A percentile compares a stretch with the other conserved stretches of the same genome.
phyloP scores from a whole-genome alignment of 2,113 vertebrate species.

The Conger conger region DNA sequence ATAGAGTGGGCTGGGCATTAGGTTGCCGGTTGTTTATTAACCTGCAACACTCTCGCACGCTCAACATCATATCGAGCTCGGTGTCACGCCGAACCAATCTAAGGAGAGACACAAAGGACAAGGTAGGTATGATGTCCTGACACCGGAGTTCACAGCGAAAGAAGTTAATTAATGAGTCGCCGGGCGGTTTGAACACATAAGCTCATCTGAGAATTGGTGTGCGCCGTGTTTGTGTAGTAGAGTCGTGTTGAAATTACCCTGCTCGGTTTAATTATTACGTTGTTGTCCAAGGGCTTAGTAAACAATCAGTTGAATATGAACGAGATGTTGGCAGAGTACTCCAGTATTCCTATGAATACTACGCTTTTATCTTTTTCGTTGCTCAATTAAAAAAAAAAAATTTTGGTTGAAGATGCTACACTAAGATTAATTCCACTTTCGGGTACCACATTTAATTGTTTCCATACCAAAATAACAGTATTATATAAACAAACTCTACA shows the following conservation, averaged over 20 bases:
- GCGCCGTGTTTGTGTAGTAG: background rate
- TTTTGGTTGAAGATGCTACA: background rate
- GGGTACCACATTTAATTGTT: background rate
- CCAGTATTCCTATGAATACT: background rate
- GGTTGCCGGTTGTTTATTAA: slow-evolving; percentile 47
- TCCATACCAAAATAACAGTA: background rate
- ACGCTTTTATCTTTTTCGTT: background rate
- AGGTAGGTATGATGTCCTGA: background rate
- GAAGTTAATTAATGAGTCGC: background rate
- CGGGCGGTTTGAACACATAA: background rate
- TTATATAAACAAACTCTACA: background rate
- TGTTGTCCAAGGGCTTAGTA: background rate
- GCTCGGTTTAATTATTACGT: background rate
- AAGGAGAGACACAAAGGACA: background rate
- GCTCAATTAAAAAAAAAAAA: background rate
- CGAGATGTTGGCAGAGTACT: background rate
- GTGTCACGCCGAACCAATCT: background rate
- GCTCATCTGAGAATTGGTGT: background rate
- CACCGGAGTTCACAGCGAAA: background rate
- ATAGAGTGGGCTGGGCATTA: slow-evolving; percentile 53
- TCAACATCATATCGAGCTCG: background rate
- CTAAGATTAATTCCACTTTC: background rate
- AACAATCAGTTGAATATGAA: background rate
- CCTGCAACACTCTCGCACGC: slow-evolving; percentile 20
- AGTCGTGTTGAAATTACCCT: background rate